phyloP scores from a whole-genome alignment of 2,797 vertebrate species.

The Coregonus sp. region DNA sequence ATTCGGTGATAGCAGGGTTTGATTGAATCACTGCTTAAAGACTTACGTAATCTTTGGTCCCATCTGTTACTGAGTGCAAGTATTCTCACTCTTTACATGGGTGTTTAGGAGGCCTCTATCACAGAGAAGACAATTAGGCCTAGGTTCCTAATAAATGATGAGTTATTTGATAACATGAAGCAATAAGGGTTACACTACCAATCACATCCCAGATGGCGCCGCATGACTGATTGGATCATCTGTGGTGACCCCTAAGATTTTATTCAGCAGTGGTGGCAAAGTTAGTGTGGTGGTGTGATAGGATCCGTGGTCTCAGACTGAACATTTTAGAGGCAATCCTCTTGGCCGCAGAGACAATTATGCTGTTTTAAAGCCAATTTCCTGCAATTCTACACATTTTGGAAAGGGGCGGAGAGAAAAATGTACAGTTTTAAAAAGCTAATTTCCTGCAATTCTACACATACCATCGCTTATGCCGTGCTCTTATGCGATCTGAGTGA shows the following conservation, averaged over 20 bases:
- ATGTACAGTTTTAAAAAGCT: too few species aligned
- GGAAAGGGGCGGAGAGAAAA: too few species aligned
- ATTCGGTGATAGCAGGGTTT: background rate
- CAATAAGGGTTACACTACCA: background rate
- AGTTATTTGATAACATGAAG: conserved; percentile 10
- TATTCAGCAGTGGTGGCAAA: too few species aligned
- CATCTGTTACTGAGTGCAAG: background rate
- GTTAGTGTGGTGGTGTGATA: too few species aligned
- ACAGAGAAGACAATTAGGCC: conserved; percentile 18
- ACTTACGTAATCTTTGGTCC: background rate
- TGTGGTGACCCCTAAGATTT: background rate
- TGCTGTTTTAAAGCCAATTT: too few species aligned
- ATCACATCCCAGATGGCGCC: background rate
- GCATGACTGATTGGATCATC: background rate
- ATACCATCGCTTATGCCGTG: too few species aligned
- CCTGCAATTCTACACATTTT: too few species aligned
- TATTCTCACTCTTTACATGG: background rate
- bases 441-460: too few species aligned
- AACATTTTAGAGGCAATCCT: too few species aligned
- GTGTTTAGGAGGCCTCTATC: background rate
- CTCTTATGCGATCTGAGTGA: too few species aligned
- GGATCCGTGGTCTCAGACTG: too few species aligned
- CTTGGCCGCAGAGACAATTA: too few species aligned
- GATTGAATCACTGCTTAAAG: background rate
- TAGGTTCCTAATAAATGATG: background rate